phyloP scores from a whole-genome alignment of 2,113 vertebrate species.

The Merops nubicus region DNA sequence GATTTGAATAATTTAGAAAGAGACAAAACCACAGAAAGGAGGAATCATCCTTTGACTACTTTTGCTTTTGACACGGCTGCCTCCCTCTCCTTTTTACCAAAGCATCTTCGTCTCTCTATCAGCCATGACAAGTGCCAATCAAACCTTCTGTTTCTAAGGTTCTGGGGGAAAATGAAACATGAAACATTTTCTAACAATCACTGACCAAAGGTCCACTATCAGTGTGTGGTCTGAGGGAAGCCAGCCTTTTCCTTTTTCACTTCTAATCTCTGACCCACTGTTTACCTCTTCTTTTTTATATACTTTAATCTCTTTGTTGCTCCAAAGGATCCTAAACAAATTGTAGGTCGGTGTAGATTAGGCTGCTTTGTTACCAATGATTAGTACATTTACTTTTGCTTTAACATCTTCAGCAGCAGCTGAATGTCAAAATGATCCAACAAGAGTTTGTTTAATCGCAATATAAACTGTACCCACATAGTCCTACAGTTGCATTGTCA shows the following conservation, averaged over 20 bases:
- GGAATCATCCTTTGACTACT: constrained; percentile 83
- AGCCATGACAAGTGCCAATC: constrained; percentile 96
- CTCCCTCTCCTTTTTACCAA: constrained; percentile 74
- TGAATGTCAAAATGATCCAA: constrained; percentile 78
- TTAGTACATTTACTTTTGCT: constrained; percentile 86
- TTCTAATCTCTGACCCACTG: constrained; percentile 90
- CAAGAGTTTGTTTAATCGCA: constrained; percentile 65
- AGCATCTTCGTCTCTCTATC: constrained; percentile 88
- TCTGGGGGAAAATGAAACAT: constrained; percentile 65
- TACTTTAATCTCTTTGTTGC: constrained; percentile 89
- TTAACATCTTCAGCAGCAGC: constrained; percentile 92
- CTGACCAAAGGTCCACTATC: constrained; percentile 82
- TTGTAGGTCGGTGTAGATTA: constrained; percentile 91
- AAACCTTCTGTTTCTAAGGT: constrained; percentile 80
- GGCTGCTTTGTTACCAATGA: constrained; percentile 84
- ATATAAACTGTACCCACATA: constrained; percentile 25
- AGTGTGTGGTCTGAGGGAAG: constrained; percentile 94
- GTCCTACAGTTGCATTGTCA: constrained; percentile 1
- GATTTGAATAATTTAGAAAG: constrained; percentile 83
- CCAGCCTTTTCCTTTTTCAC: constrained; percentile 79
- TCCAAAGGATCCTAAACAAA: constrained; percentile 87
- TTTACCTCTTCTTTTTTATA: constrained; percentile 84
- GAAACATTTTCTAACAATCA: constrained; percentile 85
- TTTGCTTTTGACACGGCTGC: constrained; percentile 77
- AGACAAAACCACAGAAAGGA: constrained; percentile 83